phyloP scores from a whole-genome alignment of 1,140 invertebrate genomes.

The Danaus melanippus region DNA sequence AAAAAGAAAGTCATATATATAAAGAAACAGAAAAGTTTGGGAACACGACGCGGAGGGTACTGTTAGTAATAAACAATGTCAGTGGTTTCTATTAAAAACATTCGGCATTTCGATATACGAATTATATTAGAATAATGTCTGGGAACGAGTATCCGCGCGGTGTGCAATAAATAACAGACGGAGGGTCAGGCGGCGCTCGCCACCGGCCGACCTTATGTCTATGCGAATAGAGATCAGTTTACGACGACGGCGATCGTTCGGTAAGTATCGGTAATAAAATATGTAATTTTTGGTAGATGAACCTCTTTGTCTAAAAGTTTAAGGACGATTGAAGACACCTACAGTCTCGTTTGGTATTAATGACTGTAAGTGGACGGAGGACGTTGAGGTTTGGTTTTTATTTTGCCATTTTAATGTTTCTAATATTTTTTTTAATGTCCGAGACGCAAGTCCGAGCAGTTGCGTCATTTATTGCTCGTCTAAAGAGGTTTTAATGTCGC shows the following conservation, averaged over 20 bases:
- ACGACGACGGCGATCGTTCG: conserved; percentile 28
- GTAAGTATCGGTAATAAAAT: conserved; percentile 46
- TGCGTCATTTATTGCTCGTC: too few species aligned
- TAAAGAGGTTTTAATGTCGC: too few species aligned
- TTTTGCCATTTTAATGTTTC: too few species aligned
- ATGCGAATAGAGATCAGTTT: conserved; percentile 29
- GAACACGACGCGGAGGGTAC: conserved; percentile 43
- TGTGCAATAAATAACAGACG: conserved; percentile 59
- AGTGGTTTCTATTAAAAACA: conserved; percentile 65
- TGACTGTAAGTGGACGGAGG: neutral
- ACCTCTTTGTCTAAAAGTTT: conserved; percentile 42
- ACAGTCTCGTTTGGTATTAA: conserved; percentile 13
- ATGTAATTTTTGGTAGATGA: conserved; percentile 34
- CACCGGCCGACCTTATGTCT: conserved; percentile 28
- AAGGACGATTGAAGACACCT: conserved; percentile 28
- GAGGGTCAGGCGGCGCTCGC: conserved; percentile 24
- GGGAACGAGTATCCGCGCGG: conserved; percentile 54
- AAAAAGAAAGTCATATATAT: neutral
- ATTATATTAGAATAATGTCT: conserved; percentile 62
- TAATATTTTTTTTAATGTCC: too few species aligned
- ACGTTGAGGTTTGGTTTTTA: too few species aligned
- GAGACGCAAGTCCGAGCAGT: too few species aligned
- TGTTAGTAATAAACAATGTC: conserved; percentile 62
- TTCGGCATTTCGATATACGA: conserved; percentile 64
- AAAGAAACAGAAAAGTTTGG: conserved; percentile 40